Evolutionary conservation across 2,797 vertebrate genomes (phyloP).

Genomic region (Sebastes alutus): DNA sequence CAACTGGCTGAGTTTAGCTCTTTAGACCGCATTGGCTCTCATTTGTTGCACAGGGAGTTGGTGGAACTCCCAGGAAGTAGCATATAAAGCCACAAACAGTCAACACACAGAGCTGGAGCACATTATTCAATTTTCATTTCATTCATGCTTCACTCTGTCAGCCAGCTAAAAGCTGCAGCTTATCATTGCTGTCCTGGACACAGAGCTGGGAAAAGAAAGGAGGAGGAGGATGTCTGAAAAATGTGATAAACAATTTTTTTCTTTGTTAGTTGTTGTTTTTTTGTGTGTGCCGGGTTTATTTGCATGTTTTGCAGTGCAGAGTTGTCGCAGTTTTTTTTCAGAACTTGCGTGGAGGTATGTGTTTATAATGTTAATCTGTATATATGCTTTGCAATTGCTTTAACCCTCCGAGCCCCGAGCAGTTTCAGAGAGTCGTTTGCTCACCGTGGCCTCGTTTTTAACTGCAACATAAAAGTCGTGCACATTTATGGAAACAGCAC

Average conservation of each 20-base stretch:
- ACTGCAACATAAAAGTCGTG: not conserved
- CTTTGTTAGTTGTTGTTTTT: not conserved
- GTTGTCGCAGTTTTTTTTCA: not conserved
- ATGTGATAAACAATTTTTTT: not conserved
- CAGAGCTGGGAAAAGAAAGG: not conserved
- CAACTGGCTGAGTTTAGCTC: constrained; percentile 33
- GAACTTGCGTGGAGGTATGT: not conserved
- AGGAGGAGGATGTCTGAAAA: constrained; percentile 5
- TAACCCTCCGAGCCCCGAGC: no score
- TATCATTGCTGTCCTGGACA: constrained; percentile 26
- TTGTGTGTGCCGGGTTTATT: not conserved
- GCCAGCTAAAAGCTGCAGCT: constrained; percentile 24
- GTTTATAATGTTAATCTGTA: not conserved
- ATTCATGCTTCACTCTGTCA: constrained; percentile 33
- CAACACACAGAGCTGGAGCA: constrained; percentile 7
- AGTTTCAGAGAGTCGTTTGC: not conserved
- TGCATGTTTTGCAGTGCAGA: not conserved
- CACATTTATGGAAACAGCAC: no score
- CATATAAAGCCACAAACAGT: constrained; percentile 28
- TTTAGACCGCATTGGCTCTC: constrained; percentile 24
- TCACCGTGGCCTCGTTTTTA: not conserved
- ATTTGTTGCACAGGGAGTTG: constrained; percentile 40
- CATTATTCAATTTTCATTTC: constrained; percentile 42
- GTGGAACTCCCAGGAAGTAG: constrained; percentile 38
- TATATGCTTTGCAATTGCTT: not conserved